Conservation (phyloP, 2,113 vertebrate species). For the Macquaria australasica region DNA sequence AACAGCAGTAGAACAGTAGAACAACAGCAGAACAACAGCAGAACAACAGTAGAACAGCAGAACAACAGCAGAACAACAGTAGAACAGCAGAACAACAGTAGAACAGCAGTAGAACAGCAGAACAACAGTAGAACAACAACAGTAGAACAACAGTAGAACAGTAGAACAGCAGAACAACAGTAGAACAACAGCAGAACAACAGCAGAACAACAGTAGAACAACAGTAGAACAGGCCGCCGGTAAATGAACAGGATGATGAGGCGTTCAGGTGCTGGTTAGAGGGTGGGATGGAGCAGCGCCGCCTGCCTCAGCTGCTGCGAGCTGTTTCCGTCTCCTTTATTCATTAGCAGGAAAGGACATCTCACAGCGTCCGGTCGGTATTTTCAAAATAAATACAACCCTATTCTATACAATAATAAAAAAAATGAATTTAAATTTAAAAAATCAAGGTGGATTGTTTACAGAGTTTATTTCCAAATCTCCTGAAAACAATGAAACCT, state of each 20-base stretch:
- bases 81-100: neutral
- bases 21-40: neutral
- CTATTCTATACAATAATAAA: too few relatives aligned
- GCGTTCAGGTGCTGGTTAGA: slow-evolving; percentile 47
- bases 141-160: neutral
- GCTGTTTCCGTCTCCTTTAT: too few relatives aligned
- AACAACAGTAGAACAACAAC: neutral
- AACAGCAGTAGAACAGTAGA: too few relatives aligned
- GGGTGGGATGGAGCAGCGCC: slow-evolving; percentile 39
- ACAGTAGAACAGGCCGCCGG: neutral
- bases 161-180: neutral
- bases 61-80: too few relatives aligned
- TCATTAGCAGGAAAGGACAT: too few relatives aligned
- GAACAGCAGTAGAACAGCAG: neutral
- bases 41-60: neutral
- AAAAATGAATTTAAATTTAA: too few relatives aligned
- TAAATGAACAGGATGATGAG: neutral
- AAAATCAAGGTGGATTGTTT: too few relatives aligned
- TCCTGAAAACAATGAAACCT: too few relatives aligned
- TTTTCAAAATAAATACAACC: slow-evolving; percentile 17
- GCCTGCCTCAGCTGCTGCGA: too few relatives aligned
- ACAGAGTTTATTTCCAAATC: too few relatives aligned
- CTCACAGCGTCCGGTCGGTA: neutral
- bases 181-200: neutral
- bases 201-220: neutral